These are phyloP conservation scores for Coregonus ussuriensis DNA, from an alignment of 2,797 vertebrate species.

Conservation along the genomic window DNA sequence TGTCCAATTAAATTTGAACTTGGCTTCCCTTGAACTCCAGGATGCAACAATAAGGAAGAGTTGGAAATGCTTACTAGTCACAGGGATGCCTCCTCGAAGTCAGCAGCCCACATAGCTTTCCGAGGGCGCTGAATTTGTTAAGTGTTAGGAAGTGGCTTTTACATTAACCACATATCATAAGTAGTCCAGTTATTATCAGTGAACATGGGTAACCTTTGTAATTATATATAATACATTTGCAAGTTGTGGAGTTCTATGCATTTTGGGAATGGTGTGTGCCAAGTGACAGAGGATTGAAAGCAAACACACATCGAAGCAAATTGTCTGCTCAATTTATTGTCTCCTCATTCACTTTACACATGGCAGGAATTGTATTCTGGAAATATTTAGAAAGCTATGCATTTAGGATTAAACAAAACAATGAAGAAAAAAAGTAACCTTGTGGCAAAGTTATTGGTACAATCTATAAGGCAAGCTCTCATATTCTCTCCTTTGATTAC, in stretches of 20 bases:
- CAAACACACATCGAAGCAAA: not conserved
- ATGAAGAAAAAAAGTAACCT: not conserved
- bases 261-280: too few species aligned
- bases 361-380: not conserved
- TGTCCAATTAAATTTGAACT: slow-evolving; percentile 32
- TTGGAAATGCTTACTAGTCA: slow-evolving; percentile 31
- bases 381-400: not conserved
- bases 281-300: not conserved
- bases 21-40: slow-evolving; percentile 40
- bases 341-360: not conserved
- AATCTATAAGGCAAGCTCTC: not conserved
- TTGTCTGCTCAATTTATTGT: not conserved
- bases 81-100: slow-evolving; percentile 55
- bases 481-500: not conserved
- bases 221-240: too few species aligned
- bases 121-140: slow-evolving; percentile 44
- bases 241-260: too few species aligned
- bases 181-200: not conserved
- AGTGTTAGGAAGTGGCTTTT: slow-evolving; percentile 55
- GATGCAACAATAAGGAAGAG: slow-evolving; percentile 51
- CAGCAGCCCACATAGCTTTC: slow-evolving; percentile 57
- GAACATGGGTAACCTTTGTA: too few species aligned
- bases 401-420: not conserved
- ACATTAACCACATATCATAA: not conserved
- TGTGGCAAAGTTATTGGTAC: too few species aligned